A percentile compares a stretch with the other conserved stretches of the same genome.
These are phyloP conservation scores for Sinocyclocheilus maitianheensis DNA, from an alignment of 2,113 vertebrate species.

Conservation along the genomic window DNA sequence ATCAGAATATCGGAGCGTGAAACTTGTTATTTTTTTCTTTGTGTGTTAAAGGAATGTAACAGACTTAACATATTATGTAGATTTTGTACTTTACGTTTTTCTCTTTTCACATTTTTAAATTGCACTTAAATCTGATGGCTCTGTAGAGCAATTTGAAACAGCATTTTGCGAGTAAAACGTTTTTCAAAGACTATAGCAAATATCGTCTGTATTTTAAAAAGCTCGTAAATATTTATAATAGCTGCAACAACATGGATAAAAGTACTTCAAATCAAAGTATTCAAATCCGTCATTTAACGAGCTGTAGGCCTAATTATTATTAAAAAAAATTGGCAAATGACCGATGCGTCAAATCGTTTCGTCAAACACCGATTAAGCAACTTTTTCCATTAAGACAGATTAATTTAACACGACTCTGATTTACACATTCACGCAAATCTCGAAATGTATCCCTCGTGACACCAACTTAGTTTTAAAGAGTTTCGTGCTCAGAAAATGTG, in stretches of 20 bases:
- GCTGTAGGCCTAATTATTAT: not conserved
- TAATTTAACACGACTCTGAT: not conserved
- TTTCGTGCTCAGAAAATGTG: not conserved
- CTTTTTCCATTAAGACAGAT: not conserved
- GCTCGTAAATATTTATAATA: too few relatives aligned
- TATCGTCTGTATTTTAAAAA: too few relatives aligned
- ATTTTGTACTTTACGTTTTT: not conserved
- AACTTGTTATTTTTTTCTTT: not conserved
- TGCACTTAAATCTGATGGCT: not conserved
- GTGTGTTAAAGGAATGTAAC: not conserved
- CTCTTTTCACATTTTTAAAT: not conserved
- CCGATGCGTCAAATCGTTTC: not conserved
- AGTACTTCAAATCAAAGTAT: not conserved
- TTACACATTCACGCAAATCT: constrained; percentile 9
- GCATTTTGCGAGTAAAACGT: not conserved
- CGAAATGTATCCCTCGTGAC: not conserved
- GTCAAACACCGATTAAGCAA: not conserved
- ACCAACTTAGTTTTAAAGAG: not conserved
- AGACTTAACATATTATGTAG: not conserved
- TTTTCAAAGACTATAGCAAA: too few relatives aligned
- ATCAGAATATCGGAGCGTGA: not conserved
- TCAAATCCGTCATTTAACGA: not conserved
- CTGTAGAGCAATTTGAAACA: not conserved
- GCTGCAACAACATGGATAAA: too few relatives aligned
- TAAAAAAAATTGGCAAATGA: not conserved